These are phyloP conservation scores for Nymphicus hollandicus DNA, from an alignment of 2,113 vertebrate species.

Conservation along the genomic window DNA sequence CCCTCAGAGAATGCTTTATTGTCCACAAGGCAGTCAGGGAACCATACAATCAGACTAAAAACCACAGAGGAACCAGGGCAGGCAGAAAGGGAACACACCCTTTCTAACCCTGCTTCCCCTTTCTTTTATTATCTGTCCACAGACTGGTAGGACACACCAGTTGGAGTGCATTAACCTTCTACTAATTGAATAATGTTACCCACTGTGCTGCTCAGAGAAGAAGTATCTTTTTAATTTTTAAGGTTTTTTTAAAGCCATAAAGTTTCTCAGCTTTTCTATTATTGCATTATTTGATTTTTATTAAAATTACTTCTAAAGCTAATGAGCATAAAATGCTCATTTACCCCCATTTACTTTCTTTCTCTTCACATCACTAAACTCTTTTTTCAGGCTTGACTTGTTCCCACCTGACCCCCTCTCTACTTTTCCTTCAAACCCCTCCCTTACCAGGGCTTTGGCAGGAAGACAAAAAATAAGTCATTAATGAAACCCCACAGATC, in stretches of 20 bases:
- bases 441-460: neutral
- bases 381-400: neutral
- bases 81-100: neutral
- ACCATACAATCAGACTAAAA: neutral
- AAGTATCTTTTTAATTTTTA: neutral
- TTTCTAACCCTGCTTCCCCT: neutral
- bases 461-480: neutral
- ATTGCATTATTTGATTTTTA: neutral
- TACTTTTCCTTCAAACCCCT: neutral
- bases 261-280: neutral
- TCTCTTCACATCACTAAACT: neutral
- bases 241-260: neutral
- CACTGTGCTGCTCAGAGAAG: neutral
- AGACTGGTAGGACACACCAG: neutral
- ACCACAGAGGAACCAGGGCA: neutral
- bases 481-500: neutral
- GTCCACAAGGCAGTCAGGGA: neutral
- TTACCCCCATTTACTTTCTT: neutral
- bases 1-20: neutral
- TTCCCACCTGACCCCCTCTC: neutral
- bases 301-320: neutral
- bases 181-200: neutral
- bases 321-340: neutral
- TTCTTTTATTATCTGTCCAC: neutral
- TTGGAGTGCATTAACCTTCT: neutral